Evolutionary conservation across 2,797 vertebrate genomes (phyloP), one percentile per base, ranked within the genome.

Genomic region (Lagodon rhomboides): DNA sequence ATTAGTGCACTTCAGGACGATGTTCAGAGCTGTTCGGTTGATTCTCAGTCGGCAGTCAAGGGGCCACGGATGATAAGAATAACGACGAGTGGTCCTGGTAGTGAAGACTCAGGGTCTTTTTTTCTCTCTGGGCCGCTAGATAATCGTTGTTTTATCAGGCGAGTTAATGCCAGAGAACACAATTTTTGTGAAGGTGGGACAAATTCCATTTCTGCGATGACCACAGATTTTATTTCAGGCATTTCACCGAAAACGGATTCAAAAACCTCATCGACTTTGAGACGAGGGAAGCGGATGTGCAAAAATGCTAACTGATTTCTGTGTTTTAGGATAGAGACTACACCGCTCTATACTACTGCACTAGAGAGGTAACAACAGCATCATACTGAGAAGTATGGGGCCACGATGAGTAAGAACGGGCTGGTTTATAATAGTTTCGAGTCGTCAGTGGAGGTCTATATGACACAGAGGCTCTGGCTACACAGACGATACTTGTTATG

Each of bases 1-100:
- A 91, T 94, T 94, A 95, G 90, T 77, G 81, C 61, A 81, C 85
- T 79, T 90, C 80, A 79, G 71, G 77, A 82, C 63, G 34, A 75
- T 84, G 87, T 85, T 86, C 83, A 85, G 80, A 83, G 75, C 74
- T 46, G 30, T 68, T 73, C 13, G 50, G 41, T 51, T 72, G 87
- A 84, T 64, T 80, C 82, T 80, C 84, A 80, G 80, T 76, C 70
- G 85, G 85, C 75, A 72, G 75, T 74, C 66, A 4, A 5, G 55
- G 30, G 50, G 56, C 50, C 1, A 0, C 30, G 23, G 71, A 59
- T 74, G 66, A 84, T 43, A 46, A 68, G 17, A 9, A 44, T 30
- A 46, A 63, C 51, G 30, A 58, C 23, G 1, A 46, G n/a, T 34
- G 51, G 30, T 62, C 34, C 15, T 30, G 54, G 46, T 23, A 47